A percentile compares a stretch with the other conserved stretches of the same genome.
Evolutionary conservation across 92 coral and sea anemone genomes (phyloP).

Genomic region (Paragorgia papillata): DNA sequence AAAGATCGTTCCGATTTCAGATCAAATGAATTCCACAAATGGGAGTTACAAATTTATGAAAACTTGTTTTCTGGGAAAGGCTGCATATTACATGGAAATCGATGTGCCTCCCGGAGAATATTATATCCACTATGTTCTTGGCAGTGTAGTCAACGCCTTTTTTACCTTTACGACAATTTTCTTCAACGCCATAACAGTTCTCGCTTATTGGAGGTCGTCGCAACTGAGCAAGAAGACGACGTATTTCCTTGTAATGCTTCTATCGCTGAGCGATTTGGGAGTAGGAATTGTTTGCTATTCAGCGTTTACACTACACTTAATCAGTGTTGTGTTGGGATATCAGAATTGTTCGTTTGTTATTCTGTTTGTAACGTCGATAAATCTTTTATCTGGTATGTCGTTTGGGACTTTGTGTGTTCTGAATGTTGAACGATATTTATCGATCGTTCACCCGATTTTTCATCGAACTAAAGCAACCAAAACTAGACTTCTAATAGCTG

Average conservation of each 20-base stretch:
- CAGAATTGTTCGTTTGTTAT: neutral
- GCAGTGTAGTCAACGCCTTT: neutral
- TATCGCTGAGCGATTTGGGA: neutral
- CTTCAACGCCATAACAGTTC: slow-evolving; percentile 6
- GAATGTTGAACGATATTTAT: slow-evolving; percentile 13
- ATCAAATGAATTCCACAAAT: neutral
- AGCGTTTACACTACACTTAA: neutral
- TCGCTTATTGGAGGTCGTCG: slow-evolving; percentile 21
- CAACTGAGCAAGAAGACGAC: neutral
- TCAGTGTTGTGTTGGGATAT: neutral
- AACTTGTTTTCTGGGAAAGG: too few relatives aligned
- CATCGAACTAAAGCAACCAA: neutral
- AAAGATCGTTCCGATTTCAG: too few relatives aligned
- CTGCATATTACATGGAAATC: neutral
- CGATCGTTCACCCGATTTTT: slow-evolving; percentile 1
- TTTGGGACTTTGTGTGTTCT: neutral
- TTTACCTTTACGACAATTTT: neutral
- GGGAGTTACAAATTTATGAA: neutral
- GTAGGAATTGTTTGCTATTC: neutral
- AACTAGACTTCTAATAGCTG: neutral
- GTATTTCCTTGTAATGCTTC: slow-evolving; percentile 21
- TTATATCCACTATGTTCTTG: neutral
- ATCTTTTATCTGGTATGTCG: neutral
- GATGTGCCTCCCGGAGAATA: neutral
- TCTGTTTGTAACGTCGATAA: neutral